A percentile compares a stretch with the other conserved stretches of the same genome.
Conservation (phyloP, 2,113 vertebrate genomes). For the Bos indicus region DNA sequence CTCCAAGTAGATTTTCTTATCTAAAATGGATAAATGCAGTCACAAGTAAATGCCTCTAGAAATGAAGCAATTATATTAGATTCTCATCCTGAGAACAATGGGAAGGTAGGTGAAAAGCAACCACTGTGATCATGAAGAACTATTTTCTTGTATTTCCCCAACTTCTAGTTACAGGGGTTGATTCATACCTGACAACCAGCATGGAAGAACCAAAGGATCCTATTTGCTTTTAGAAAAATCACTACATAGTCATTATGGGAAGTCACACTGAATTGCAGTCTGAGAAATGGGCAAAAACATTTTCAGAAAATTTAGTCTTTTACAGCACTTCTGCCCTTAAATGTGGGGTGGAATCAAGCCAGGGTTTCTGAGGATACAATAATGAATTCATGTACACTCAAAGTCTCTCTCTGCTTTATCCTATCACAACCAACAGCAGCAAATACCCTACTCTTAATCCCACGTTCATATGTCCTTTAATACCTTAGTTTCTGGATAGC, state of each 20-base stretch:
- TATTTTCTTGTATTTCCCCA: not conserved
- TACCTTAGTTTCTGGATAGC: not conserved
- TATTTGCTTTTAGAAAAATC: not conserved
- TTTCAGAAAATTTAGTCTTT: not conserved
- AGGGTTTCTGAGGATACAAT: not conserved
- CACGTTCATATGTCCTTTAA: not conserved
- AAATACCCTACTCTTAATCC: not conserved
- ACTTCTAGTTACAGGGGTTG: not conserved
- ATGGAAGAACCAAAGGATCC: not conserved
- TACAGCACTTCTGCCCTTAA: not conserved
- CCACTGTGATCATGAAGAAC: not conserved
- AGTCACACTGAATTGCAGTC: not conserved
- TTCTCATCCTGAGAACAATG: not conserved
- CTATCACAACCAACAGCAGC: not conserved
- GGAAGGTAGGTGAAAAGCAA: not conserved
- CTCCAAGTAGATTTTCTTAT: not conserved
- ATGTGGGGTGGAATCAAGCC: not conserved
- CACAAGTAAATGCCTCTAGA: not conserved
- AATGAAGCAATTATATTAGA: not conserved
- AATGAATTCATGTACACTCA: not conserved
- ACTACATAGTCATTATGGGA: not conserved
- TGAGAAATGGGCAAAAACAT: not conserved
- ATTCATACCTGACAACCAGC: not conserved
- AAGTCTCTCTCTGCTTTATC: not conserved
- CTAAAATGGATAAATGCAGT: not conserved